These are phyloP conservation scores for Salpingus planirostris DNA, from an alignment of 2,888 invertebrate species.

Conservation along the genomic window DNA sequence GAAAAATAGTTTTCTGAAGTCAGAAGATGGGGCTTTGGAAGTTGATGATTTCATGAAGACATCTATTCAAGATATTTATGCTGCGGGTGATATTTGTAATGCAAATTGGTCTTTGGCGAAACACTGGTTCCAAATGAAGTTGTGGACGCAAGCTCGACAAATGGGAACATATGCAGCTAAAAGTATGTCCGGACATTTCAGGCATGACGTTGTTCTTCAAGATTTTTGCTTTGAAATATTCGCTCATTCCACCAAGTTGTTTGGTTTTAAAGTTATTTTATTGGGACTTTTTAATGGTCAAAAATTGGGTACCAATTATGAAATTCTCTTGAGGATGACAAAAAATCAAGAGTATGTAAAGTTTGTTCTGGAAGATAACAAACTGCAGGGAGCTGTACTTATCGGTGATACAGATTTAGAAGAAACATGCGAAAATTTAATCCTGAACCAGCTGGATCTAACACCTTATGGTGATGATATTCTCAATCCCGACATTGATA, in stretches of 20 bases:
- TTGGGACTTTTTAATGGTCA: slow-evolving; percentile 92
- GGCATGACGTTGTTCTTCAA: slow-evolving; percentile 58
- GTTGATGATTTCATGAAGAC: slow-evolving; percentile 85
- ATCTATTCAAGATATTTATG: slow-evolving; percentile 68
- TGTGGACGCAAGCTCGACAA: slow-evolving; percentile 98
- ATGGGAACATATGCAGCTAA: slow-evolving; percentile 94
- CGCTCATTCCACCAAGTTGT: slow-evolving; percentile 91
- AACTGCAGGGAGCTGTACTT: slow-evolving; percentile 85
- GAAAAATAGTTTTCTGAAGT: slow-evolving; percentile 45
- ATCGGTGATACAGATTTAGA: slow-evolving; percentile 97
- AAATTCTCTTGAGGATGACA: slow-evolving; percentile 77
- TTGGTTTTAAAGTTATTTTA: slow-evolving; percentile 86
- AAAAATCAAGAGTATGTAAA: slow-evolving; percentile 77
- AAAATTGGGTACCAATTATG: slow-evolving; percentile 68
- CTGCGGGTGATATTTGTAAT: slow-evolving; percentile 91
- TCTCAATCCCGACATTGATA: slow-evolving; percentile 90
- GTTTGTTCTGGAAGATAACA: slow-evolving; percentile 73
- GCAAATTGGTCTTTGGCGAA: slow-evolving; percentile 68
- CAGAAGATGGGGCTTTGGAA: slow-evolving; percentile 70
- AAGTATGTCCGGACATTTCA: slow-evolving; percentile 64
- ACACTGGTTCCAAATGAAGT: slow-evolving; percentile 90
- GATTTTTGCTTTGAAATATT: slow-evolving; percentile 98
- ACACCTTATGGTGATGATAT: slow-evolving; percentile 83
- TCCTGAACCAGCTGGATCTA: slow-evolving; percentile 88
- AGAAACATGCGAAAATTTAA: slow-evolving; percentile 96